A percentile compares a stretch with the other conserved stretches of the same genome.
Conservation (phyloP, 2,797 vertebrate species). For the Phaenicophaeus curvirostris region DNA sequence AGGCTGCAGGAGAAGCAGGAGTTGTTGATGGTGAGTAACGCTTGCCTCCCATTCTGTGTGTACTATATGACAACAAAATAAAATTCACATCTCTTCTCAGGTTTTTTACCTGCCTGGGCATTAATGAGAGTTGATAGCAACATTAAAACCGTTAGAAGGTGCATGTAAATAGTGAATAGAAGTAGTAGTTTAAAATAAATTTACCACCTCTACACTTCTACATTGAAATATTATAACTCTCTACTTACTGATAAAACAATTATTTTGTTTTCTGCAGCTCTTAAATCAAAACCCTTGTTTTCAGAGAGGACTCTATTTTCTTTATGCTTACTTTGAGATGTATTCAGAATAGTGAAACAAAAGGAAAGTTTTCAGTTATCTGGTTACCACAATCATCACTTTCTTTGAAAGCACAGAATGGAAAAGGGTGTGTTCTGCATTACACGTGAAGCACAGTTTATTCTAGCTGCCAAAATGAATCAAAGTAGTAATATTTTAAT, state of each 20-base stretch:
- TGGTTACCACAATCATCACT: background rate
- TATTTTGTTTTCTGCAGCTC: background rate
- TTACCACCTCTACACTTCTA: background rate
- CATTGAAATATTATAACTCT: background rate
- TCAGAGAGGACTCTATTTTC: background rate
- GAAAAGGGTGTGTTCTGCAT: background rate
- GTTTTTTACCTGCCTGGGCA: background rate
- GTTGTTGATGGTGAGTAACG: accelerated
- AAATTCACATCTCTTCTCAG: background rate
- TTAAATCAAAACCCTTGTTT: background rate
- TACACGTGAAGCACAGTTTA: background rate
- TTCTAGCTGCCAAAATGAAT: slow-evolving; percentile 6
- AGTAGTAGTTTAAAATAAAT: background rate
- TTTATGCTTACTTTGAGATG: background rate
- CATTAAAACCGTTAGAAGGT: background rate
- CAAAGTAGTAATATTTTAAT: slow-evolving; percentile 20
- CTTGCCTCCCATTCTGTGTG: accelerated
- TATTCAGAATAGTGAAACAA: background rate
- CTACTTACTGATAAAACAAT: background rate
- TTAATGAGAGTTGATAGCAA: background rate
- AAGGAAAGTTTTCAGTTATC: background rate
- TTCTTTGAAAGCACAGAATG: background rate
- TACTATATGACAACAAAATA: background rate
- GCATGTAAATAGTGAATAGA: background rate
- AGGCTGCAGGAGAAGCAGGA: background rate